phyloP scores from a whole-genome alignment of 2,888 invertebrate species.

The Merodon equestris region DNA sequence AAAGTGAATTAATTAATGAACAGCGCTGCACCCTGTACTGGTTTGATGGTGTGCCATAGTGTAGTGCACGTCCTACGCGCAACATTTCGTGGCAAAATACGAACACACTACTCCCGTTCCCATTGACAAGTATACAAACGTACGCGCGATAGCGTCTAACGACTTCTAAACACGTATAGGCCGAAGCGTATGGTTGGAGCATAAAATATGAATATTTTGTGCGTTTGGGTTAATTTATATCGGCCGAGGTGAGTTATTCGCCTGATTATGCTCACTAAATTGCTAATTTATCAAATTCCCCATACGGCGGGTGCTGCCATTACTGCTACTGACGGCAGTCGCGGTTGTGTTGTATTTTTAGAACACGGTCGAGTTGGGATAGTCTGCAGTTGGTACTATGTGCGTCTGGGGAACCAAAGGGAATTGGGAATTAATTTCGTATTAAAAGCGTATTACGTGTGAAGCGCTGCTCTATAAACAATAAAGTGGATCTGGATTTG shows the following conservation, averaged over 20 bases:
- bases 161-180: no score
- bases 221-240: conserved; percentile 48
- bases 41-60: not conserved
- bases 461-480: conserved; percentile 1
- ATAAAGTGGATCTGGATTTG: conserved; percentile 12
- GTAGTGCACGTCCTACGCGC: not conserved
- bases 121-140: no score
- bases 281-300: conserved; percentile 51
- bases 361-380: not conserved
- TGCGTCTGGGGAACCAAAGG: no score
- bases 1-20: conserved; percentile 46
- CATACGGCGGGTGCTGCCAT: not conserved
- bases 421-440: not conserved
- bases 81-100: no score
- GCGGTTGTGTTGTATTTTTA: not conserved
- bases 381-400: not conserved
- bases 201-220: conserved; percentile 34
- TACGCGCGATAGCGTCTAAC: no score
- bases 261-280: conserved; percentile 40
- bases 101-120: no score
- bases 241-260: conserved; percentile 44
- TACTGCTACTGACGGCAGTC: not conserved
- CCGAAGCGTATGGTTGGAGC: not conserved
- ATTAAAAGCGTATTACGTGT: conserved; percentile 30
- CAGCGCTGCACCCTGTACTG: conserved; percentile 38